Evolutionary conservation across 2,797 vertebrate species (phyloP), one percentile per base, ranked within the genome.

Genomic region (Pygocentrus nattereri): DNA sequence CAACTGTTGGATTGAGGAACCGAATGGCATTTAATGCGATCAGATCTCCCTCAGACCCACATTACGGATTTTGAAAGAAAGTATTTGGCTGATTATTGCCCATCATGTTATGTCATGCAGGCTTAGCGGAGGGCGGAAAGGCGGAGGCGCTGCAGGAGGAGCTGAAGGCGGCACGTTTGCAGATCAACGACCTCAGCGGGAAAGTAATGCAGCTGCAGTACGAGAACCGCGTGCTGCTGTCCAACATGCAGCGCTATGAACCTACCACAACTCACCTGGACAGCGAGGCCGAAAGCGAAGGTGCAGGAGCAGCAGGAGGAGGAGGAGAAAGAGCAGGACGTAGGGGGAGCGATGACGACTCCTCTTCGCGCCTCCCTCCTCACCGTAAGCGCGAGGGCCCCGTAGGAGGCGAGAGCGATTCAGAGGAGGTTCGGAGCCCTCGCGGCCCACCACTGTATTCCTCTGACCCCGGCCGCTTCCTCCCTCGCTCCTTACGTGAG

Each of bases 141-240:
- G 93, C 89, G 0, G 98, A 99, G 87, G 95, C 95, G 0, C 89
- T 99, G 76, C 97, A 98, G 88, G 98, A 99, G 82, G 98, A 99
- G 90, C 93, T 99, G 47, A 98, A 98, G 90, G 94, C 96, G 1
- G 96, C 98, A 0, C 94, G 98, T 56, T 93, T 97, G 84, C 98
- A 99, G 91, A 96, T 99, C 87, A 99, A 99, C 0, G 97, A 99
- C 85, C 94, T 99, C 52, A 99, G 97, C 56, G 97, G 98, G 64
- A 98, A 98, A 94, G 98, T 99, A 52, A 98, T 99, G 97, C 97
- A 99, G 88, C 95, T 99, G 64, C 98, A 99, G 91, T 99, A 99
- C 5, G 98, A 99, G 92, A 99, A 99, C 86, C 95, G 96, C 4
- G 97, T 98, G 73, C 93, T 99, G 1, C 96, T 98, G 91, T 97